These are phyloP conservation scores for Laupala kohalensis DNA, from an alignment of 1,140 invertebrate genomes.

Conservation along the genomic window DNA sequence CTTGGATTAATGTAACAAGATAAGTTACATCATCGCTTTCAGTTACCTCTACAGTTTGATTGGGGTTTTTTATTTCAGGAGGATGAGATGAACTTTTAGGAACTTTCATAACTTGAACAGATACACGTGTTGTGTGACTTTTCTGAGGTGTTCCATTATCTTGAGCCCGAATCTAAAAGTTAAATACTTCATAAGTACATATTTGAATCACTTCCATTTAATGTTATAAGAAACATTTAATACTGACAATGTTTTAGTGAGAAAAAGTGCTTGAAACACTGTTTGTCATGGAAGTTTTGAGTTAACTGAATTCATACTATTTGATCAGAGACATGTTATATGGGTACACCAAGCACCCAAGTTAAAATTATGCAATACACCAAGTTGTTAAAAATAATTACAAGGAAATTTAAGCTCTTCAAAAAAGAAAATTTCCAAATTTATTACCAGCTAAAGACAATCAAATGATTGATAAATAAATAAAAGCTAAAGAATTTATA, in stretches of 20 bases:
- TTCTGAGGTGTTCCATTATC: slow-evolving; percentile 59
- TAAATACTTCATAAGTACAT: not conserved
- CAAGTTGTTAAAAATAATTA: not conserved
- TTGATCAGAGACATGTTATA: no score
- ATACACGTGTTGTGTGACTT: slow-evolving; percentile 54
- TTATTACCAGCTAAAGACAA: no score
- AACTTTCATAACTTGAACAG: slow-evolving; percentile 46
- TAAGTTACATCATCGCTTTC: slow-evolving; percentile 76
- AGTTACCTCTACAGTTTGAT: slow-evolving; percentile 56
- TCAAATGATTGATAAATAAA: no score
- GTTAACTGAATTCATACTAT: not conserved
- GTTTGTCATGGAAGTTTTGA: no score
- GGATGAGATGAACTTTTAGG: slow-evolving; percentile 41
- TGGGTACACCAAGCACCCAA: not conserved
- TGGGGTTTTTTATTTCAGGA: slow-evolving; percentile 46
- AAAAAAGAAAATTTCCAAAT: no score
- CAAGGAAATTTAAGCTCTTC: no score
- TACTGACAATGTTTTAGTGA: not conserved
- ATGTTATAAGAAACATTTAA: not conserved
- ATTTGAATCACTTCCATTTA: not conserved
- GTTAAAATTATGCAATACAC: not conserved
- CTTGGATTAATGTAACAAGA: slow-evolving; percentile 66
- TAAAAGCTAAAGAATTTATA: no score
- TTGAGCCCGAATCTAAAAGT: slow-evolving; percentile 55
- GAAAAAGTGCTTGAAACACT: not conserved